A percentile compares a stretch with the other conserved stretches of the same genome.
Evolutionary conservation across 2,888 invertebrate genomes (phyloP).

Genomic region (Tinea pellionella): DNA sequence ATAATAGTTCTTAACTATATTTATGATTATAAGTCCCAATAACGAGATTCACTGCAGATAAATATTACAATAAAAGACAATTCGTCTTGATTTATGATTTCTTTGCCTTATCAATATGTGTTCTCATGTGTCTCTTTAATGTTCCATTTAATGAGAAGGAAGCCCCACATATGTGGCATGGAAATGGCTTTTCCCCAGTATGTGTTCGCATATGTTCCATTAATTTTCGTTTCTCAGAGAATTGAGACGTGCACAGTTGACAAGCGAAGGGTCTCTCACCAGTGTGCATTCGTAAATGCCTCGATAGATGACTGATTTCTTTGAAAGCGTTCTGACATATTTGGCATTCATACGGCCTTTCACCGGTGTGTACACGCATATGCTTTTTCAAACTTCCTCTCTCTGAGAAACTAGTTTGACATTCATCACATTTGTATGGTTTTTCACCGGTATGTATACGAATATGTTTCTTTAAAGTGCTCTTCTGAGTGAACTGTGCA

Average conservation of each 20-base stretch:
- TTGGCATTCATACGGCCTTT: conserved; percentile 52
- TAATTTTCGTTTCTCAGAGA: conserved; percentile 36
- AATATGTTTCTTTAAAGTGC: conserved; percentile 56
- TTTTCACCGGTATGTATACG: conserved; percentile 50
- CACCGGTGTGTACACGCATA: conserved; percentile 44
- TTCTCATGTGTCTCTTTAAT: conserved; percentile 38
- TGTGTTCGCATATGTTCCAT: conserved; percentile 42
- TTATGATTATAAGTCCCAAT: too few relatives aligned
- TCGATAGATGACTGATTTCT: conserved; percentile 50
- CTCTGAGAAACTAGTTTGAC: conserved; percentile 47
- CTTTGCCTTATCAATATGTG: not conserved
- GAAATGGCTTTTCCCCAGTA: conserved; percentile 30
- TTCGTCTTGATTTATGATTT: too few relatives aligned
- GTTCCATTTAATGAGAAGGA: conserved; percentile 44
- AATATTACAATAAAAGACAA: too few relatives aligned
- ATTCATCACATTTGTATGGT: conserved; percentile 45
- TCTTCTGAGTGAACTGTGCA: conserved; percentile 54
- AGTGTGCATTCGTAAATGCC: conserved; percentile 49
- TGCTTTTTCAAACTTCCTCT: conserved; percentile 50
- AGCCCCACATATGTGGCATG: conserved; percentile 33
- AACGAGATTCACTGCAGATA: too few relatives aligned
- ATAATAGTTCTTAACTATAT: too few relatives aligned
- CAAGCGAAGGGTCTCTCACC: conserved; percentile 39
- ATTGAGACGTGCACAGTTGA: conserved; percentile 38
- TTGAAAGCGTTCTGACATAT: conserved; percentile 40